Conservation (phyloP, 2,113 vertebrate genomes). For the Lophotis ruficrista region DNA sequence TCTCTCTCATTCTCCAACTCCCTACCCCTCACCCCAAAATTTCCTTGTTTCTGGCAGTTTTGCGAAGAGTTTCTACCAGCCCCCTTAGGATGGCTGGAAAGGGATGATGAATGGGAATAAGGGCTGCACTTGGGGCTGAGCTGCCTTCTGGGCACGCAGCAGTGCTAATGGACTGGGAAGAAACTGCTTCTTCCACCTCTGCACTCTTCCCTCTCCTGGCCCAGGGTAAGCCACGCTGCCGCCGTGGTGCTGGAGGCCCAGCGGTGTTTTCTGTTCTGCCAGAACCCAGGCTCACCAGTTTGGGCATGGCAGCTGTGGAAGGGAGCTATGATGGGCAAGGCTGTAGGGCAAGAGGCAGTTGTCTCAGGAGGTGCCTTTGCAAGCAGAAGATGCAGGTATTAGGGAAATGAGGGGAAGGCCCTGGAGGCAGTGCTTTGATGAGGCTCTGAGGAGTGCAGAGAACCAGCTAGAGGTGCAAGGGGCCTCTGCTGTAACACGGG, state of each 20-base stretch:
- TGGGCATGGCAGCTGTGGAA: not conserved
- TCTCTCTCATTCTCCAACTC: not conserved
- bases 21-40: no score
- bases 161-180: not conserved
- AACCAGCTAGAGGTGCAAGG: not conserved
- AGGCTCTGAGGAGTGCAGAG: conserved; percentile 3
- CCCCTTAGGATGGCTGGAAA: not conserved
- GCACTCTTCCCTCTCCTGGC: not conserved
- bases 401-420: conserved; percentile 50
- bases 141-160: not conserved
- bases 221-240: not conserved
- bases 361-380: conserved; percentile 43
- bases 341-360: not conserved
- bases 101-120: not conserved
- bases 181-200: not conserved
- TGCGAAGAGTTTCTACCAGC: not conserved
- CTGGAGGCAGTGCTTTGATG: conserved; percentile 54
- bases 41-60: not conserved
- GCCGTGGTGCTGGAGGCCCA: not conserved
- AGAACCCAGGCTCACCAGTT: not conserved
- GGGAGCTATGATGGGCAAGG: not conserved
- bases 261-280: not conserved
- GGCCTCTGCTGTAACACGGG: not conserved
- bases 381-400: conserved; percentile 36
- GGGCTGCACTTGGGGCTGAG: not conserved